These are phyloP conservation scores for Zaprionus capensis DNA, from an alignment of 1,140 invertebrate species.

Conservation along the genomic window DNA sequence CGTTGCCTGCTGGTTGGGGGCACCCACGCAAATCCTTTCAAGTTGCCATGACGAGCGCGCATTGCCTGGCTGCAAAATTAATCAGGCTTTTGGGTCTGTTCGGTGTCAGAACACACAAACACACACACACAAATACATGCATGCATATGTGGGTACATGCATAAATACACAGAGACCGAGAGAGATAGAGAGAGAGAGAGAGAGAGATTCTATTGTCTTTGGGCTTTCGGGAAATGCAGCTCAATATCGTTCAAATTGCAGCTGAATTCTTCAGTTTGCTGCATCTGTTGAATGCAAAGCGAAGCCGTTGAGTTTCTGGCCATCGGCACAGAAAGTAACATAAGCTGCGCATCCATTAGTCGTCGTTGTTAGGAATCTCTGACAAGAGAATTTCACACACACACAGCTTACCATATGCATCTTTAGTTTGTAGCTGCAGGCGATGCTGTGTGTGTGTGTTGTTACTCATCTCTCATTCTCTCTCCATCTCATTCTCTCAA, in stretches of 20 bases:
- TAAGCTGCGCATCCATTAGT: slow-evolving; percentile 36
- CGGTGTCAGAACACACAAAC: not conserved
- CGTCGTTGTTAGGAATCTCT: slow-evolving; percentile 31
- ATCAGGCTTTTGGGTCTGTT: slow-evolving; percentile 24
- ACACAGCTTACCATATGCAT: slow-evolving; percentile 7
- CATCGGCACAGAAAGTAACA: slow-evolving; percentile 11
- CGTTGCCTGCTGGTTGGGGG: slow-evolving; percentile 4
- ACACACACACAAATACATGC: not conserved
- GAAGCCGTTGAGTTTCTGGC: not conserved
- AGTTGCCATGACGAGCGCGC: slow-evolving; percentile 27
- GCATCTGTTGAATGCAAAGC: slow-evolving; percentile 15
- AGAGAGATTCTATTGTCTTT: slow-evolving; percentile 34
- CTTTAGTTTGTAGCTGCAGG: not conserved
- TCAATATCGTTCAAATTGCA: slow-evolving; percentile 25
- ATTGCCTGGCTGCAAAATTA: slow-evolving; percentile 31
- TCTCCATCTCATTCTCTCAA: not conserved
- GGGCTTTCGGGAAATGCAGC: slow-evolving; percentile 14
- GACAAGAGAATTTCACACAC: slow-evolving; percentile 10
- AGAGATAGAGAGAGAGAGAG: not conserved
- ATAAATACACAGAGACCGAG: not conserved
- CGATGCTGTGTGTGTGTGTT: not conserved
- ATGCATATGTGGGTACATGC: not conserved
- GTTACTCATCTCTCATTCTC: not conserved
- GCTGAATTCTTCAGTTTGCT: slow-evolving; percentile 8
- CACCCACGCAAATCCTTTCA: slow-evolving; percentile 38